Percentiles rank a stretch among this genome's conserved stretches.
Evolutionary conservation across 2,113 vertebrate genomes (phyloP).

Genomic region (Pterophyllum scalare): DNA sequence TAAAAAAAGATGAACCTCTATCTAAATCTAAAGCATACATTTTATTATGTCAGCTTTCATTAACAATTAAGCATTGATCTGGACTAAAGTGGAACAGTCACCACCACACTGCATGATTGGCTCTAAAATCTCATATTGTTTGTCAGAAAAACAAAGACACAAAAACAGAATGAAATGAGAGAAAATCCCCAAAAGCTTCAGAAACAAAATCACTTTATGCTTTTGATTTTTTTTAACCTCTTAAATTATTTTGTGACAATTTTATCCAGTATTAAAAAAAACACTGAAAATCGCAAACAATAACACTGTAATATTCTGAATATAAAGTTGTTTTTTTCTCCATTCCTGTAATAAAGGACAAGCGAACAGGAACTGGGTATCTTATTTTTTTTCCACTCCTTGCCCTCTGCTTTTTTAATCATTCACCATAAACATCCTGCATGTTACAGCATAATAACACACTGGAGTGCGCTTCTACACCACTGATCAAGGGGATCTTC

Average conservation of each 20-base stretch:
- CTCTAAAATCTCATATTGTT: background rate
- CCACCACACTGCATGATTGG: background rate
- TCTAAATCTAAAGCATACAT: background rate
- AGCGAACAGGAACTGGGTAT: background rate
- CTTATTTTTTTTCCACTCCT: background rate
- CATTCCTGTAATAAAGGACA: background rate
- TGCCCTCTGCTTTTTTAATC: background rate
- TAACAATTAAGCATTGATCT: background rate
- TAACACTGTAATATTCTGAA: background rate
- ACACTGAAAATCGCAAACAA: background rate
- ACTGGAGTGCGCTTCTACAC: accelerated
- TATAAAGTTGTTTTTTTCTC: background rate
- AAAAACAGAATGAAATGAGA: background rate
- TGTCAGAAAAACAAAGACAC: background rate
- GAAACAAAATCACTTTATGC: background rate
- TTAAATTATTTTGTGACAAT: conserved; percentile 7
- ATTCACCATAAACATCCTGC: background rate
- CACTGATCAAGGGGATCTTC: too few relatives aligned
- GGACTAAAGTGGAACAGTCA: background rate
- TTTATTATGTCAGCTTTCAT: background rate
- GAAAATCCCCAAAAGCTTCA: background rate
- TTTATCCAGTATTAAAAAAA: background rate
- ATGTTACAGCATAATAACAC: background rate
- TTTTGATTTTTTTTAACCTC: background rate
- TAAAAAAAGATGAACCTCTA: background rate